Percentiles rank a stretch among this genome's conserved stretches.
Evolutionary conservation across 2,888 invertebrate genomes (phyloP).

Genomic region (Trachelus iudaicus): DNA sequence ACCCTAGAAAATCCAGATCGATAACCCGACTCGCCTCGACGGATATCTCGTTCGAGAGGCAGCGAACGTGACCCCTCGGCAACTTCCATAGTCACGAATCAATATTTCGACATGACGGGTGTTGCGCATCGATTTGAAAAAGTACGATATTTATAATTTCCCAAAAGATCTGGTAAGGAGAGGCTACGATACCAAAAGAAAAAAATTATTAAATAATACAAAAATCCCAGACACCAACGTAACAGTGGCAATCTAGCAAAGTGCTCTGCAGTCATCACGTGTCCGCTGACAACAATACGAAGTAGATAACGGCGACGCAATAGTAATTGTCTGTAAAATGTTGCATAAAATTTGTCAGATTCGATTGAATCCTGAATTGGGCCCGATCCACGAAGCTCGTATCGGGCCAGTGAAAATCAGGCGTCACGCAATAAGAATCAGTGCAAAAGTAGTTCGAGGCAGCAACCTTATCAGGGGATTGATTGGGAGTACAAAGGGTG

Average conservation of each 20-base stretch:
- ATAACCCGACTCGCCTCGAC: background rate
- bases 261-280: background rate
- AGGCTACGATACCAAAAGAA: background rate
- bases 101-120: background rate
- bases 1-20: background rate
- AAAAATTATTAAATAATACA: background rate
- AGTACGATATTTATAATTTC: background rate
- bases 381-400: background rate
- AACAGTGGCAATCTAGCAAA: background rate
- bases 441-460: too few species aligned
- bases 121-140: background rate
- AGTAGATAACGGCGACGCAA: background rate
- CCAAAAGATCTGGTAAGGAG: background rate
- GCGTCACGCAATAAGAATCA: too few species aligned
- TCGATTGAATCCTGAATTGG: background rate
- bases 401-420: background rate
- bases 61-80: background rate
- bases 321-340: background rate
- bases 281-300: background rate
- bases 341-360: background rate
- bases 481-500: too few species aligned
- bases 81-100: background rate
- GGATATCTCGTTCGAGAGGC: background rate
- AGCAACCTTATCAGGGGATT: too few species aligned
- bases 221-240: background rate